A percentile compares a stretch with the other conserved stretches of the same genome.
Conservation (phyloP, 92 coral and sea anemone species). For the Palythoa heliodiscus region DNA sequence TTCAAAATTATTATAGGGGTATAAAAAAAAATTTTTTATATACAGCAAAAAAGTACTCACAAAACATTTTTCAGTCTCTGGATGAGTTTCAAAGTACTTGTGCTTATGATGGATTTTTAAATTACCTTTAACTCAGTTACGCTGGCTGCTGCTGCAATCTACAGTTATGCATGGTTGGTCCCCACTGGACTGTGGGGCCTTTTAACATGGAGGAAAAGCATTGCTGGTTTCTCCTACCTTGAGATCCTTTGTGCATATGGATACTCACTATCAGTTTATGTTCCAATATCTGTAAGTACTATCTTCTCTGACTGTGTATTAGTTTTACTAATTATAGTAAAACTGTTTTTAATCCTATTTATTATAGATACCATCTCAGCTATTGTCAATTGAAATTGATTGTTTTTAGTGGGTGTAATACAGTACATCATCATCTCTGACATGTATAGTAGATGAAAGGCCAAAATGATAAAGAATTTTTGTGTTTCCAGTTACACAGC, state of each 20-base stretch:
- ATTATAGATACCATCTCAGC: no score
- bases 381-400: no score
- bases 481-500: no score
- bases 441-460: no score
- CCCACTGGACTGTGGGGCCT: slow-evolving; percentile 92
- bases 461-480: no score
- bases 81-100: background rate
- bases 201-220: slow-evolving; percentile 90
- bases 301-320: background rate
- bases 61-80: background rate
- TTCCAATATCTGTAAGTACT: slow-evolving; percentile 92
- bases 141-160: slow-evolving; percentile 96
- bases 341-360: no score
- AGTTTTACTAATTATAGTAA: background rate
- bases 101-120: background rate
- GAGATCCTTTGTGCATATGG: slow-evolving; percentile 98
- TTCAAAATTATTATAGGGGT: no score
- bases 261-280: slow-evolving; percentile 89
- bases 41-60: no score
- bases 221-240: slow-evolving; percentile 92
- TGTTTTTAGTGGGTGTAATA: no score
- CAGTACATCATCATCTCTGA: no score
- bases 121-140: slow-evolving; percentile 64
- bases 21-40: no score
- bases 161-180: slow-evolving; percentile 84